Evolutionary conservation across 2,888 invertebrate genomes (phyloP), one percentile per base, ranked within the genome.

Genomic region (Himalopsyche japonica): DNA sequence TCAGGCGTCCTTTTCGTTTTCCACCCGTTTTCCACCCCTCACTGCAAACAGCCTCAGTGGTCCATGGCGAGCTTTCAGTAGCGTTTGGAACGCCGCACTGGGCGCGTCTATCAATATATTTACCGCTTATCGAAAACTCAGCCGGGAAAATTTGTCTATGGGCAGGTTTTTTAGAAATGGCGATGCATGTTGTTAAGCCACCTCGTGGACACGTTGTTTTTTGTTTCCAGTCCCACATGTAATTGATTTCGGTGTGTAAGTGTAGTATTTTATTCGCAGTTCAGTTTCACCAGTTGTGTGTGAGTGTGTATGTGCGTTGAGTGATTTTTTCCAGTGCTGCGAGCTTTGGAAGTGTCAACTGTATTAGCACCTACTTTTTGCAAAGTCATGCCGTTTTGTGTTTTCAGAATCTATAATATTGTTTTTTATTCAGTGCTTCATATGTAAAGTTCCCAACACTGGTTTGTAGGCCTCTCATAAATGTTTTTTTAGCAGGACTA

Each of bases 31-130:
- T 49, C 57, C 57, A 57, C 37, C 34, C 76, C 76, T 24, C 47
- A 64, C 79, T 32, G 48, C 70, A 27, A 27, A 70, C 64, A 81
- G 79, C 83, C 81, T 81, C 43, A 30, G 81, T 57, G 81, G 76
- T 76, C 79, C 82, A 47, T 48, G 30, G 70, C 78, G 47, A 82
- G 79, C 82, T 27, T 82, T 84, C 84, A 84, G 82, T 84, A 80
- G 86, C 84, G 84, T 82, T 81, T 70, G 77, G 64, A 82, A 82
- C 84, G 86, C 82, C 79, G 83, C 32, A 70, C 27, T 27, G 47
- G 24, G 76, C 79, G 79, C 49, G 47, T 78, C 49, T 78, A 27
- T 70, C 70, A 12, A 70, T 70, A 70, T 15, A 12, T 70, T 27
- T 64, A 18, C 32, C 27, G 48, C 37, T 49, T 34, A 47, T 76